Percentiles rank a stretch among this genome's conserved stretches.
phyloP scores from a whole-genome alignment of 2,888 invertebrate genomes.

The Spisula solida region DNA sequence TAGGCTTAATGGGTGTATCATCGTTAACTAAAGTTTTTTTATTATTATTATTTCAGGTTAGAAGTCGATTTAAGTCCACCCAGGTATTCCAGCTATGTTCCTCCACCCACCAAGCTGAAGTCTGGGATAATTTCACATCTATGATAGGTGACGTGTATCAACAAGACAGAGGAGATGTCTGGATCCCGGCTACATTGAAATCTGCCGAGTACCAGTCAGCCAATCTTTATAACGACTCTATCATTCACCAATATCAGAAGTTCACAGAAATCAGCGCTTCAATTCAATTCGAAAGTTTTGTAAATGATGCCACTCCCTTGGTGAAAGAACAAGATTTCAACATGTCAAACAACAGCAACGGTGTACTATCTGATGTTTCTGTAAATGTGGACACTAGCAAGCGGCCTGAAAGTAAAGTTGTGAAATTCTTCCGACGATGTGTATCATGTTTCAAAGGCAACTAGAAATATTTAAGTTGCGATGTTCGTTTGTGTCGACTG shows the following conservation, averaged over 20 bases:
- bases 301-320: background rate
- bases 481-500: too few relatives aligned
- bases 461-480: background rate
- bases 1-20: too few relatives aligned
- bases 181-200: background rate
- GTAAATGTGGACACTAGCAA: background rate
- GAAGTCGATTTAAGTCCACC: constrained; percentile 30
- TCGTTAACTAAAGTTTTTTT: too few relatives aligned
- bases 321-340: background rate
- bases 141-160: constrained; percentile 10
- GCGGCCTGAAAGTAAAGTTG: background rate
- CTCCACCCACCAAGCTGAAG: constrained; percentile 24
- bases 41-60: constrained; percentile 13
- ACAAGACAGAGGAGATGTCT: background rate
- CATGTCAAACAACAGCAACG: background rate
- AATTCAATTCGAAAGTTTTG: background rate
- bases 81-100: constrained; percentile 33
- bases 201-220: background rate
- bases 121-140: constrained; percentile 30
- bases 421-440: background rate
- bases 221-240: background rate
- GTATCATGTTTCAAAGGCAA: background rate
- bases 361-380: background rate
- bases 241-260: background rate
- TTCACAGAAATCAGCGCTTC: background rate